Evolutionary conservation across 2,888 invertebrate species (phyloP).

Genomic region (Amiota communis): DNA sequence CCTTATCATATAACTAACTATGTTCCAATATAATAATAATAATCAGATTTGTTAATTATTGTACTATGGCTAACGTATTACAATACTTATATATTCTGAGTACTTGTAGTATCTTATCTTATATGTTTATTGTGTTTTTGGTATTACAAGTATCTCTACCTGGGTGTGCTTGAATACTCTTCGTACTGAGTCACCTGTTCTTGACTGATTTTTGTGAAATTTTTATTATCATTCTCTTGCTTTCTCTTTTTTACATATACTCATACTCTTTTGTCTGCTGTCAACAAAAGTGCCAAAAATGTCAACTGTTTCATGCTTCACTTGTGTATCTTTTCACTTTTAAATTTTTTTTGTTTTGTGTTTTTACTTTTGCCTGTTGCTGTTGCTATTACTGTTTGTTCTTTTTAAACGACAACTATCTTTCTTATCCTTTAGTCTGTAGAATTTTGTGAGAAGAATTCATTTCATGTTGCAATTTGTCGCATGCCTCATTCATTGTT

Average conservation of each 20-base stretch:
- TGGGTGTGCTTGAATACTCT: neutral
- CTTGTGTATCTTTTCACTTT: neutral
- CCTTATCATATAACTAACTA: no score
- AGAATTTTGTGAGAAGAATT: neutral
- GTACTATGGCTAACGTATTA: no score
- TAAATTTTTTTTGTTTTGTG: neutral
- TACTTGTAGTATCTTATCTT: neutral
- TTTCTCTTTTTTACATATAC: neutral
- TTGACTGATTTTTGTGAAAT: conserved; percentile 3
- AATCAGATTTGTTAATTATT: no score
- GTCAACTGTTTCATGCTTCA: conserved; percentile 12
- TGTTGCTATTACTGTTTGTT: neutral
- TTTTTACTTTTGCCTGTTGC: neutral
- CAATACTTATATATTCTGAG: neutral
- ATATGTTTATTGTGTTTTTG: neutral
- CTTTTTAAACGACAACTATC: neutral
- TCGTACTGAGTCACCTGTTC: conserved; percentile 6
- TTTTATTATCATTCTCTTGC: no score
- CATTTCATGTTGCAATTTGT: conserved; percentile 5
- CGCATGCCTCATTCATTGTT: neutral
- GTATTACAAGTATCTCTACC: no score
- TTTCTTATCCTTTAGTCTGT: neutral
- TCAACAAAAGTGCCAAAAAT: conserved; percentile 7
- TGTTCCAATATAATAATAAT: no score
- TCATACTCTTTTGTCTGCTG: neutral